Conservation (phyloP, 2,113 vertebrate genomes). For the Nothoprocta pentlandii region DNA sequence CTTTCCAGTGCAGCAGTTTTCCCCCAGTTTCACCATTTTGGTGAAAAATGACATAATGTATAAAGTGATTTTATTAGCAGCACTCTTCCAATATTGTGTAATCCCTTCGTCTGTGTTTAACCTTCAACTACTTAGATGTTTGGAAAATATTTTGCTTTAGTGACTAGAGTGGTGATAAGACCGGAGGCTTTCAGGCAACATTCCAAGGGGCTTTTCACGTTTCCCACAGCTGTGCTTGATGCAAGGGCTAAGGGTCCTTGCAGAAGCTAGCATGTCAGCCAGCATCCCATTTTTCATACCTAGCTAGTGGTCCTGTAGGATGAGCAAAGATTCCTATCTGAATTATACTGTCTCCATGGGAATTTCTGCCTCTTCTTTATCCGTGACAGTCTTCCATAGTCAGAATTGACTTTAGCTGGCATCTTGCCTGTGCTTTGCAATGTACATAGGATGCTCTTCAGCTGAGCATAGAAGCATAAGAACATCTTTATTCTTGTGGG, state of each 20-base stretch:
- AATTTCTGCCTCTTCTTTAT: conserved; percentile 25
- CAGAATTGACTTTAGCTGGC: not conserved
- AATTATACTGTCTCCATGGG: conserved; percentile 32
- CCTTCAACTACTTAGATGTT: not conserved
- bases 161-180: not conserved
- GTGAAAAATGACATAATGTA: not conserved
- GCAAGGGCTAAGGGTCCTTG: not conserved
- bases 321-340: conserved; percentile 17
- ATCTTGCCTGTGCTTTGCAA: not conserved
- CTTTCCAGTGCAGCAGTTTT: not conserved
- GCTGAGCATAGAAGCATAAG: not conserved
- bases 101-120: not conserved
- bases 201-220: conserved; percentile 5
- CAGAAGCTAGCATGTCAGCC: not conserved
- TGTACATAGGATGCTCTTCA: not conserved
- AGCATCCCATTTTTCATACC: not conserved
- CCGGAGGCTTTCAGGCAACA: not conserved
- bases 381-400: not conserved
- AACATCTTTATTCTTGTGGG: not conserved
- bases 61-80: not conserved
- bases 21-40: not conserved
- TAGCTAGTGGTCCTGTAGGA: not conserved
- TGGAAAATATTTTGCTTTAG: not conserved
- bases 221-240: not conserved
- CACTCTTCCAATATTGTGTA: not conserved